A percentile compares a stretch with the other conserved stretches of the same genome.
phyloP scores from a whole-genome alignment of 1,140 invertebrate genomes.

The Lasioglossum albipes region DNA sequence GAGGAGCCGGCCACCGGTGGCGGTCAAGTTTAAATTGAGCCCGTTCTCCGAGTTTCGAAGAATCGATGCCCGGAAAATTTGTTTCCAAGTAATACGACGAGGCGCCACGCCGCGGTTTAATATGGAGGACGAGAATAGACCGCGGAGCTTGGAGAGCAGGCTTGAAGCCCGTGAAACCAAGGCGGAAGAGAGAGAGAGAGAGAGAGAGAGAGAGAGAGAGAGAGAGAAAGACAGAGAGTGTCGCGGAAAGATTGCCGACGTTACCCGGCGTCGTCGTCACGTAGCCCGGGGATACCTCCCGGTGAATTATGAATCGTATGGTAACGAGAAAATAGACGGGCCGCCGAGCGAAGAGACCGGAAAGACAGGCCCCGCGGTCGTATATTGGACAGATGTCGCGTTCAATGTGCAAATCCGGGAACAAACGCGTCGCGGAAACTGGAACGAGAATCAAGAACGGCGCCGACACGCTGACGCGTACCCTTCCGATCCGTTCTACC shows the following conservation, averaged over 20 bases:
- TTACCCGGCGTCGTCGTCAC: too few relatives aligned
- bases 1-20: not conserved
- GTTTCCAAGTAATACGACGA: not conserved
- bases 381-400: slow-evolving; percentile 64
- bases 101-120: not conserved
- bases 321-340: slow-evolving; percentile 35
- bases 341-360: slow-evolving; percentile 1
- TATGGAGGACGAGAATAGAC: not conserved
- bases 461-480: slow-evolving; percentile 14
- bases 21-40: slow-evolving; percentile 22
- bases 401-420: slow-evolving; percentile 56
- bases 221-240: too few relatives aligned
- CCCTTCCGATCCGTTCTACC: not conserved
- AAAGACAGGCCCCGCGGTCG: slow-evolving; percentile 8
- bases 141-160: too few relatives aligned
- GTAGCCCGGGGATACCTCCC: not conserved
- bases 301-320: slow-evolving; percentile 52
- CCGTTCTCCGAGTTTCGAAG: not conserved
- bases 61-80: slow-evolving; percentile 18
- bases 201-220: too few relatives aligned
- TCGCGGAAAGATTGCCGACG: too few relatives aligned
- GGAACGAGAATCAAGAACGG: slow-evolving; percentile 51
- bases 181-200: too few relatives aligned
- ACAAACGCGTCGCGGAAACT: slow-evolving; percentile 40
- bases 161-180: too few relatives aligned